These are phyloP conservation scores for Enteromius afrohamiltoni DNA, from an alignment of 2,797 vertebrate species.

Conservation along the genomic window DNA sequence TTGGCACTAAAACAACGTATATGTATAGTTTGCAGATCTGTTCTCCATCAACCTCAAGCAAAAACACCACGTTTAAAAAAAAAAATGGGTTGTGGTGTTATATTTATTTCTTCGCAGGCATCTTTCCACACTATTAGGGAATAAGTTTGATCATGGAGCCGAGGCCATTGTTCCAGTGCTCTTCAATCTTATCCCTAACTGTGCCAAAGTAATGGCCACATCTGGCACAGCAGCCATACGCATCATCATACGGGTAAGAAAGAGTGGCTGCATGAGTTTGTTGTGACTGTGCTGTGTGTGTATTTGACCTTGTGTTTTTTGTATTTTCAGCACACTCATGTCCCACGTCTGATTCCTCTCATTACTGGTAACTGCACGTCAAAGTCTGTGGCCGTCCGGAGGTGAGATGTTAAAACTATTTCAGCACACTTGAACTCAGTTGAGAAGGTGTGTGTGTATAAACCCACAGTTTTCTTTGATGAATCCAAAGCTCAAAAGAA, in stretches of 20 bases:
- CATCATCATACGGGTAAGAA: constrained; percentile 92
- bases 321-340: constrained; percentile 89
- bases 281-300: neutral
- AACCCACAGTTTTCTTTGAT: neutral
- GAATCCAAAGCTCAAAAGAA: neutral
- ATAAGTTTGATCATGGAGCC: constrained; percentile 97
- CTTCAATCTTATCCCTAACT: constrained; percentile 98
- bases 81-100: constrained; percentile 31
- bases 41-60: neutral
- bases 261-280: neutral
- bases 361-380: constrained; percentile 97
- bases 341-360: constrained; percentile 94
- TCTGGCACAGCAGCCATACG: constrained; percentile 94
- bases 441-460: neutral
- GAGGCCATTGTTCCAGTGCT: constrained; percentile 96
- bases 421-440: neutral
- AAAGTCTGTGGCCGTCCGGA: constrained; percentile 94
- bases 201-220: constrained; percentile 95
- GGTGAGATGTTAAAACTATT: constrained; percentile 76
- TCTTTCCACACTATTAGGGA: constrained; percentile 90
- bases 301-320: constrained; percentile 17
- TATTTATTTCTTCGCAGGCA: constrained; percentile 72
- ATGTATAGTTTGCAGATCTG: neutral
- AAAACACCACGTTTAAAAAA: too few species aligned
- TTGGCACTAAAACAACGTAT: neutral